phyloP scores from a whole-genome alignment of 2,888 invertebrate genomes.

The Osmoderma eremita region DNA sequence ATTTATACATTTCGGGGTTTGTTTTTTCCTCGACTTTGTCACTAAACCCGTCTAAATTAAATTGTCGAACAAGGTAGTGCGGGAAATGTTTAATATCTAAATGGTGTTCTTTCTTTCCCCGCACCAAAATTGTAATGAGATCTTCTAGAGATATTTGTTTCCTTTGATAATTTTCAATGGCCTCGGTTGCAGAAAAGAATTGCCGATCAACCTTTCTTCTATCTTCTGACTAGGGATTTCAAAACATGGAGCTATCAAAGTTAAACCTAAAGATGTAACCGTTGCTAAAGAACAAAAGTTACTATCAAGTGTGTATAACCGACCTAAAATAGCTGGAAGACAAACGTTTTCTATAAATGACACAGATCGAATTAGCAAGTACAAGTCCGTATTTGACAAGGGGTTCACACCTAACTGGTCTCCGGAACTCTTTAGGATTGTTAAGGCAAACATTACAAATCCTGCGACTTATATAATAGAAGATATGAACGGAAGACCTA shows the following conservation, averaged over 20 bases:
- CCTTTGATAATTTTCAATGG: too few species aligned
- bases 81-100: too few species aligned
- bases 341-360: slow-evolving; percentile 51
- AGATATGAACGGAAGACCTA: slow-evolving; percentile 49
- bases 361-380: slow-evolving; percentile 55
- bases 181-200: too few species aligned
- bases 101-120: too few species aligned
- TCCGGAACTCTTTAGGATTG: slow-evolving; percentile 56
- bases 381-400: slow-evolving; percentile 51
- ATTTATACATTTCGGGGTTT: too few species aligned
- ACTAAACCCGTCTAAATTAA: too few species aligned
- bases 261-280: slow-evolving; percentile 50
- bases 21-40: too few species aligned
- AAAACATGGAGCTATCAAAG: slow-evolving; percentile 47
- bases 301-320: neutral
- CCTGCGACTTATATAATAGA: slow-evolving; percentile 54
- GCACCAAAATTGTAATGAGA: too few species aligned
- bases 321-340: neutral
- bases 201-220: too few species aligned
- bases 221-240: neutral
- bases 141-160: too few species aligned
- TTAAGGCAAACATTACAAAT: slow-evolving; percentile 51
- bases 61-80: too few species aligned
- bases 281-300: slow-evolving; percentile 10
- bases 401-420: slow-evolving; percentile 57